These are phyloP conservation scores for Rhagoletis zephyria DNA, from an alignment of 1,140 invertebrate species.

Conservation along the genomic window DNA sequence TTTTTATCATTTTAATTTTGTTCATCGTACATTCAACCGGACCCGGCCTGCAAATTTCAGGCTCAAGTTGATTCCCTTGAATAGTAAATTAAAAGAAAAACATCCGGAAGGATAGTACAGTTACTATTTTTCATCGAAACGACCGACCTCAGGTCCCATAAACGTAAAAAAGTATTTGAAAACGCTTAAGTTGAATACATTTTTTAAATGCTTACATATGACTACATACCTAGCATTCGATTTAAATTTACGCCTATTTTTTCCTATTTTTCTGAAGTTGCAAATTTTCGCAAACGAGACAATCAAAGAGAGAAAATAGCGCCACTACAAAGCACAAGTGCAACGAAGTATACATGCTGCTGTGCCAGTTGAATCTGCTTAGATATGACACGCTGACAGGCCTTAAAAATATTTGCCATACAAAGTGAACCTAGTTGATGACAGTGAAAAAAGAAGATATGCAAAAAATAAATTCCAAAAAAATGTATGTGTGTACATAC, in stretches of 20 bases:
- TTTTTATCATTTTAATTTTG: no score
- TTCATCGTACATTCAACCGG: no score
- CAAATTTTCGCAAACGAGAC: not conserved
- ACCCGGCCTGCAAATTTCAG: no score
- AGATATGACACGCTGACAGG: slow-evolving; percentile 43
- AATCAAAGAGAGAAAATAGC: slow-evolving; percentile 31
- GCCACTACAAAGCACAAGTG: not conserved
- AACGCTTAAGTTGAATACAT: no score
- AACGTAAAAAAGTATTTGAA: no score
- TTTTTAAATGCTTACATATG: no score
- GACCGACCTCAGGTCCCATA: no score
- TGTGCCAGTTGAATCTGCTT: slow-evolving; percentile 47
- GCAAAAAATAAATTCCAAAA: not conserved
- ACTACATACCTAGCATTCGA: not conserved
- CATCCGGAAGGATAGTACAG: no score
- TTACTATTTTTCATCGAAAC: no score
- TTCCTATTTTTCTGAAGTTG: not conserved
- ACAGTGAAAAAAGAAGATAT: slow-evolving; percentile 21
- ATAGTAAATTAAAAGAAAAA: no score
- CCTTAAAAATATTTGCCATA: slow-evolving; percentile 1
- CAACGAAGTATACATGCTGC: not conserved
- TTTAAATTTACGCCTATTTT: not conserved
- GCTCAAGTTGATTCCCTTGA: no score
- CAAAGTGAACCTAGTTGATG: slow-evolving; percentile 18
- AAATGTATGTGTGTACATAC: not conserved